phyloP scores from a whole-genome alignment of 2,797 vertebrate species.

The Sphenodon punctatus region DNA sequence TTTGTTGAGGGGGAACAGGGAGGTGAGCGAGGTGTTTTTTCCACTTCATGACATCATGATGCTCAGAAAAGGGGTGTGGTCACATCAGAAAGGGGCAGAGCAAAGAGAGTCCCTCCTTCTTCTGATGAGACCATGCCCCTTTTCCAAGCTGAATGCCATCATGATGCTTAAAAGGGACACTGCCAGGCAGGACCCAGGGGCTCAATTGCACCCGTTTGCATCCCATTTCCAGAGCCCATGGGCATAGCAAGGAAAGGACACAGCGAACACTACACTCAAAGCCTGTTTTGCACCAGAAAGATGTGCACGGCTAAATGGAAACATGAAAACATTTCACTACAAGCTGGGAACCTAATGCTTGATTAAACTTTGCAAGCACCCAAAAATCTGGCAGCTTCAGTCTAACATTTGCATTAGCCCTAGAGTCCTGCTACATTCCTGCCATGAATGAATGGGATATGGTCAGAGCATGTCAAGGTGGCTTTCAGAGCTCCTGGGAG shows the following conservation, averaged over 20 bases:
- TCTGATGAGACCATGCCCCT: too few relatives aligned
- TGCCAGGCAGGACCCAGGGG: too few relatives aligned
- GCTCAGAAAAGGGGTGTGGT: too few relatives aligned
- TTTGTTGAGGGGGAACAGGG: too few relatives aligned
- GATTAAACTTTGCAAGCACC: conserved; percentile 42
- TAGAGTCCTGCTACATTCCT: conserved; percentile 1
- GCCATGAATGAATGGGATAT: neutral
- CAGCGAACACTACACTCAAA: neutral
- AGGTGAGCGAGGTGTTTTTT: too few relatives aligned
- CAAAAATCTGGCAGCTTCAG: conserved; percentile 47
- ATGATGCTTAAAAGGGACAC: too few relatives aligned
- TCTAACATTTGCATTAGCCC: neutral
- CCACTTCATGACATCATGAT: too few relatives aligned
- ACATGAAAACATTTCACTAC: conserved; percentile 4
- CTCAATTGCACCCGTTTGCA: too few relatives aligned
- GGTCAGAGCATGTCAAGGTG: conserved; percentile 8
- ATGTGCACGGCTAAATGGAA: neutral
- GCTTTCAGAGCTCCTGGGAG: conserved; percentile 11
- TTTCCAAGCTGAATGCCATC: too few relatives aligned
- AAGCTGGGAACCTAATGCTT: conserved; percentile 21
- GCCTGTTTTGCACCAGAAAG: neutral
- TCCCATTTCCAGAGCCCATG: too few relatives aligned
- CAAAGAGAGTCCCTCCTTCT: too few relatives aligned
- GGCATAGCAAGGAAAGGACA: neutral
- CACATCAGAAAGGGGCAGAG: too few relatives aligned